phyloP scores from a whole-genome alignment of 2,113 vertebrate species.

The Heterotilapia buettikoferi region DNA sequence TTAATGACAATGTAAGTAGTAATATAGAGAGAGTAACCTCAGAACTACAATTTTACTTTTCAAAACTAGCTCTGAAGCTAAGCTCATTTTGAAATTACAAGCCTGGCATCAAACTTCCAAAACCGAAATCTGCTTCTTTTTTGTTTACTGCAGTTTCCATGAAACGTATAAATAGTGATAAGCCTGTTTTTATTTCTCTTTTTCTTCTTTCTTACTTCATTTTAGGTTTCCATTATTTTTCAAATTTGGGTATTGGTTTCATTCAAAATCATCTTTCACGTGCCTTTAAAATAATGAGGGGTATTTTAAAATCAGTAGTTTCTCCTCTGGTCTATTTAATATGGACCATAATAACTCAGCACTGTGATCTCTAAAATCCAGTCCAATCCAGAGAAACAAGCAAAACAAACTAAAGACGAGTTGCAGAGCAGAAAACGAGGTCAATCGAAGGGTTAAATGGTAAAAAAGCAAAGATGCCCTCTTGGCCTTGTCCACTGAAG shows the following conservation, averaged over 20 bases:
- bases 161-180: accelerated
- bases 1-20: background rate
- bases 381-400: background rate
- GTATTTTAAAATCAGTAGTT: background rate
- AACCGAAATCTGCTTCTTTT: accelerated
- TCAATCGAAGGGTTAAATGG: background rate
- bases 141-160: background rate
- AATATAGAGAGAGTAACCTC: background rate
- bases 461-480: background rate
- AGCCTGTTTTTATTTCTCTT: background rate
- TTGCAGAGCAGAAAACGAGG: background rate
- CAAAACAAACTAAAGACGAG: background rate
- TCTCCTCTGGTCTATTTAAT: background rate
- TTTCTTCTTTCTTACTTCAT: background rate
- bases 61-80: background rate
- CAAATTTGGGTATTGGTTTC: background rate
- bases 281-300: background rate
- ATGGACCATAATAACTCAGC: accelerated
- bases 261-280: background rate
- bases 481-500: background rate
- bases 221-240: background rate
- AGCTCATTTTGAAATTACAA: background rate
- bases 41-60: background rate
- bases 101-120: background rate
- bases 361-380: background rate